Evolutionary conservation across 2,797 vertebrate genomes (phyloP), one percentile per base, ranked within the genome.

Genomic region (Enteromius trimaculatus): DNA sequence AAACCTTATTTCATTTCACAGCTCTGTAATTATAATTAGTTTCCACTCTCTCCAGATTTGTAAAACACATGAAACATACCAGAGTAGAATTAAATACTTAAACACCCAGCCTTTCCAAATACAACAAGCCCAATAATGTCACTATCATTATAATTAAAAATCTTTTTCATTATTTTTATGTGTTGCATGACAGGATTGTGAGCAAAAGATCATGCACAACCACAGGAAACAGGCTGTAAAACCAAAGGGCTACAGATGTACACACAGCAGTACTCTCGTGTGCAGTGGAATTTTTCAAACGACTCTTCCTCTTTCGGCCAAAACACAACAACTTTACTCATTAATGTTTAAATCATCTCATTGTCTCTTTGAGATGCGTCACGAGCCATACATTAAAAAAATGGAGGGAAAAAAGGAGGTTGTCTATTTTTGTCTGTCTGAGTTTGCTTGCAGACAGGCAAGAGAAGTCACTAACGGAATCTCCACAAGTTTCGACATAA

Each of bases 311-410:
- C 71, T 79, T 80, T 47, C 66, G 44, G 44, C 19, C 53, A 49
- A 76, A 53, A 47, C 81, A 83, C 21, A 16, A 83, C 75, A 77
- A 39, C 31, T 55, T 70, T n/a, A 62, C 51, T 87, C 71, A 72
- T 86, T 66, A 80, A 85, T 66, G 65, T 39, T 88, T 82, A 62
- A 82, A 80, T 10, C 75, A 19, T 79, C 58, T 77, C 75, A 44
- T 71, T 17, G 72, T 79, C 68, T 80, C 49, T 58, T 42, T 69
- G 19, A 62, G 53, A 70, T 47, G 13, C 8, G 55, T 84, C 79
- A 62, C 31, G 3, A 80, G 51, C 14, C 26, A 14, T 58, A 64
- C 77, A 86, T 85, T 58, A 87, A 85, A 37, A 79, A 62, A 66
- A n/a, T 39, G 31, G 62, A 44, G 29, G 11, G 6, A 1, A 23